Base-by-base conservation (phyloP, 1,140 invertebrate species). In the Centruroides vittatus region DNA sequence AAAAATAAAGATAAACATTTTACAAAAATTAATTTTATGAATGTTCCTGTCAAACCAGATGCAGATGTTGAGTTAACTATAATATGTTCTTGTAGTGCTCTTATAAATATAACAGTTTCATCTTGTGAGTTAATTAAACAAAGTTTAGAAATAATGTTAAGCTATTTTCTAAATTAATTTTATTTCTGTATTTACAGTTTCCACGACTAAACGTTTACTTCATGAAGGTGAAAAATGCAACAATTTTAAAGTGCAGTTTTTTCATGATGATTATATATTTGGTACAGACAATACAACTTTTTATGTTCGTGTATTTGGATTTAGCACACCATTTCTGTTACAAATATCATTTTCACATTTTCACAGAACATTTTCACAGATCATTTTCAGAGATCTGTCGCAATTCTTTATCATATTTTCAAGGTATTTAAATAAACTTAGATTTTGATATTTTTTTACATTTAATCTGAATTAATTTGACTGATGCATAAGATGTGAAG, bases 391-490 rank as follows among this genome's bases (percentile, higher is more conserved):
- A 23, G 95, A 98, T 78, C 76, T 98, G 35, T 86, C 96, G 69
- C 93, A 97, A 76, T 98, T 98, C 77, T 97, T 98, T 76, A 93
- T 97, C 61, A 97, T 93, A 63, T 97, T 98, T 79, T 96, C 93
- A 23, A 91, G 90, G 82, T 93, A 79, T 84, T 58, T 34, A 10
- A 51, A 56, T 23, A 23, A 23, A 2, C 23, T 23, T 23, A 23
- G 23, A 23, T 23, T 23, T 23, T 2, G 2, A 23, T 23, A 23
- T 23, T 23, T 23, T 23, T 23, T 23, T 23, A 23, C 23, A 23
- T 1, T 23, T 23, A 23, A 23, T 23, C 2, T 23, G 23, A 23
- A 23, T 23, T 23, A 23, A 23, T 23, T 23, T 1, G 23, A 23
- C 23, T 23, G 23, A 23, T 23, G 23, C 23, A 23, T 23, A 1